phyloP scores from a whole-genome alignment of 2,797 vertebrate genomes.

The Eulemur coronatus region DNA sequence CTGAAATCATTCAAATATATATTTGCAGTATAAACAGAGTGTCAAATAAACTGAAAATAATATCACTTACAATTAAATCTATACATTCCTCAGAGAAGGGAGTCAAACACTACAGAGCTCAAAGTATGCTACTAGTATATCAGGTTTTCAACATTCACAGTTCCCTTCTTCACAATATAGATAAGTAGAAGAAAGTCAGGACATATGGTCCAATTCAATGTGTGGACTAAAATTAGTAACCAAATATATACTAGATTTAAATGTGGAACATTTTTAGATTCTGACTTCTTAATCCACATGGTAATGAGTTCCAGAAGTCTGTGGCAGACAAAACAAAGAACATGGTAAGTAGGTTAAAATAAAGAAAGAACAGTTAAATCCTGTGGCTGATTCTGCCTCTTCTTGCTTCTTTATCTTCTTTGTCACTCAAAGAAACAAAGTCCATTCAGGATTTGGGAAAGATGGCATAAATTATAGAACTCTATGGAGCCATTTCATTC shows the following conservation, averaged over 20 bases:
- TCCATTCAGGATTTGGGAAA: neutral
- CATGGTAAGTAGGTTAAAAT: neutral
- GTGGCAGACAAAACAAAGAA: slow-evolving; percentile 29
- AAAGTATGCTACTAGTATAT: neutral
- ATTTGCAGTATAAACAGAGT: neutral
- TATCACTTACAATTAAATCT: neutral
- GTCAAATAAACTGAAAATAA: slow-evolving; percentile 1
- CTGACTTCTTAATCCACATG: neutral
- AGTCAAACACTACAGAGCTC: neutral
- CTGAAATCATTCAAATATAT: neutral
- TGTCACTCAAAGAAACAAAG: neutral
- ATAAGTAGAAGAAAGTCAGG: neutral
- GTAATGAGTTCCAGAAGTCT: neutral
- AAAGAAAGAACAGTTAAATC: neutral
- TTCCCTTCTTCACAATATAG: neutral
- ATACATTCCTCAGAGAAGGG: neutral
- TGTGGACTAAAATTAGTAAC: neutral
- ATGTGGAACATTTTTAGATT: neutral
- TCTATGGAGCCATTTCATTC: neutral
- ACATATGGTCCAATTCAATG: neutral
- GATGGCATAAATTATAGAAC: neutral
- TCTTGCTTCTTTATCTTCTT: neutral
- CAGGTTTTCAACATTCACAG: neutral
- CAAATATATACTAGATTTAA: slow-evolving; percentile 30
- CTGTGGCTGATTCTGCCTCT: neutral